Base-by-base conservation (phyloP, 2,888 invertebrate species). In the Azorinus chamasolen region DNA sequence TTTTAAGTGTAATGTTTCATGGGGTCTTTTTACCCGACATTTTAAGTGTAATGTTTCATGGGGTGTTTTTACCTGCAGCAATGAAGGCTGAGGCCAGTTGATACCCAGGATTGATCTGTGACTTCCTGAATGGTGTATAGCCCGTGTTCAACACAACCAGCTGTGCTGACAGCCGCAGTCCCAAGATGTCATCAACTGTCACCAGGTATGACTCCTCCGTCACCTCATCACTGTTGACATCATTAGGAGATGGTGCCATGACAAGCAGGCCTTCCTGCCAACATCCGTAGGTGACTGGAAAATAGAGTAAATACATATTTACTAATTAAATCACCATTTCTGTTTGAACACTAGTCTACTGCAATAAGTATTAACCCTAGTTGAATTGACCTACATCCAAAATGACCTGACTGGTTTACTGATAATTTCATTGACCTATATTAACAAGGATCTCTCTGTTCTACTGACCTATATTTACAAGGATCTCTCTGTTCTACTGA, bases 111-210 rank as follows among this genome's bases (percentile, higher is more conserved):
- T 70, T 62, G 25, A 86, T 74, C 0, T 64, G 61, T 6, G 86
- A 76, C 37, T 66, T 58, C 25, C 85, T 69, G 62, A 82, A 74
- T 1, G 88, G 75, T 24, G 83, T 83, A 80, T 88, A 89, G 5
- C 91, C 90, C 16, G 83, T 73, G 74, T 88, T 91, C 18, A 92
- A 78, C 1, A 91, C 90, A 2, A 92, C 91, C 32, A 92, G 86
- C 71, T 90, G 88, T 20, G 91, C 91, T 4, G 59, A 79, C 54
- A 91, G 72, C 55, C 83, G 82, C 57, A 88, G 59, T n/a, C 83
- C 83, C 12, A 88, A 68, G 22, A 92, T 88, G 50, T 92, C 92
- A 48, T 85, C 83, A 20, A 84, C 73, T 12, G 88, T 86, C 24
- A 92, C 82, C 18, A 91, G 57, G 73, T 91, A 91, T 0, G 88